Evolutionary conservation across 2,113 vertebrate genomes (phyloP).

Genomic region (Arvicanthis niloticus): DNA sequence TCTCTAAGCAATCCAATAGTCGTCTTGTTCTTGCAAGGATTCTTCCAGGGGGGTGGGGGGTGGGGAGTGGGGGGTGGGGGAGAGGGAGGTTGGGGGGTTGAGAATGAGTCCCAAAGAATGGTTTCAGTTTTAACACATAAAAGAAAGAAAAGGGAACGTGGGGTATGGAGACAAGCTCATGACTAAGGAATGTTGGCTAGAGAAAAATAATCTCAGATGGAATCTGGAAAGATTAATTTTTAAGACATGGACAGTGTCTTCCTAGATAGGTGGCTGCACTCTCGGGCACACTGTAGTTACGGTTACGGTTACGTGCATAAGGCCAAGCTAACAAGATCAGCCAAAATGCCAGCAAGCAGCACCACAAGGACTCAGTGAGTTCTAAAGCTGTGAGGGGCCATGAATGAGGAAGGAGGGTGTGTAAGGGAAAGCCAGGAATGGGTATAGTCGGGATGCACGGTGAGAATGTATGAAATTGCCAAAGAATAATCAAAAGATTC

Average conservation of each 20-base stretch:
- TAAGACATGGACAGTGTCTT: neutral
- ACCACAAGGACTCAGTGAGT: neutral
- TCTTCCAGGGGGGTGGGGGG: neutral
- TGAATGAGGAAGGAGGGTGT: neutral
- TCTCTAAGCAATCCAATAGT: neutral
- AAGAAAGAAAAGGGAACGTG: neutral
- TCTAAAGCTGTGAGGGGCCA: neutral
- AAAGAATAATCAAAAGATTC: neutral
- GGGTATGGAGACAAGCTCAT: neutral
- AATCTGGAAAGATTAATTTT: conserved; percentile 1
- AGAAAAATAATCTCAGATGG: neutral
- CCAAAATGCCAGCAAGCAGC: neutral
- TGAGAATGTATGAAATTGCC: neutral
- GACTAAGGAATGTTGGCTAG: conserved; percentile 35
- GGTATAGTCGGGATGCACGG: neutral
- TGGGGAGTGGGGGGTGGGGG: neutral
- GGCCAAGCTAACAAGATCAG: neutral
- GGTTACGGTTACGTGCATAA: neutral
- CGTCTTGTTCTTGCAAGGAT: neutral
- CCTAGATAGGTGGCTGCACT: neutral
- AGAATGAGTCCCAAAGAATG: neutral
- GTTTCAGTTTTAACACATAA: neutral
- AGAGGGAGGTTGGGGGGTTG: neutral
- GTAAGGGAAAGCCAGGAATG: too few species aligned
- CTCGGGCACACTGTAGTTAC: neutral